Conservation (phyloP, 2,888 invertebrate genomes). For the Meiosimyza decipiens region DNA sequence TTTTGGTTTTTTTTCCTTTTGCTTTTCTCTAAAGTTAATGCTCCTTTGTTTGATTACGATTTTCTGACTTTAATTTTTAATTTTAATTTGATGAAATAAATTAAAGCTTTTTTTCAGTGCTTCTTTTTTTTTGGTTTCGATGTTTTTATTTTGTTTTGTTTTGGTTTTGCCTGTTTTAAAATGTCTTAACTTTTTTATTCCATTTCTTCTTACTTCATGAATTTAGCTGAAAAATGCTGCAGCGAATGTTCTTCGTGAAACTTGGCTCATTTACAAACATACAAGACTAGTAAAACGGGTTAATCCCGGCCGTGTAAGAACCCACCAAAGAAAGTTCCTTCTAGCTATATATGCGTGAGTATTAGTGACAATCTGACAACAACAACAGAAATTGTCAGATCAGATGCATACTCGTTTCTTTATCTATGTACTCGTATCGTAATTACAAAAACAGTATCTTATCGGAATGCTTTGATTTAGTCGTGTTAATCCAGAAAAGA, state of each 20-base stretch:
- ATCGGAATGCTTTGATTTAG: slow-evolving; percentile 21
- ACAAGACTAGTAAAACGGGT: slow-evolving; percentile 98
- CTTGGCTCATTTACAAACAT: slow-evolving; percentile 99
- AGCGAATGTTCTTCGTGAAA: slow-evolving; percentile 98
- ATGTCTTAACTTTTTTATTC: slow-evolving; percentile 55
- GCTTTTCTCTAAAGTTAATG: slow-evolving; percentile 1
- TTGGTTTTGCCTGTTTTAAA: slow-evolving; percentile 23
- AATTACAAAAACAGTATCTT: neutral
- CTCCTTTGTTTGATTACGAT: neutral
- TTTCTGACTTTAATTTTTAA: neutral
- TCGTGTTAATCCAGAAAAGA: neutral
- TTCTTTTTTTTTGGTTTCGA: neutral
- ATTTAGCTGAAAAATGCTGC: slow-evolving; percentile 98
- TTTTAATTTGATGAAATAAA: no score
- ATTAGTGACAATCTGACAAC: slow-evolving; percentile 45
- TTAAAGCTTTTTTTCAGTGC: neutral
- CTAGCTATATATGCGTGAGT: slow-evolving; percentile 98
- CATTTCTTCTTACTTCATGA: slow-evolving; percentile 61
- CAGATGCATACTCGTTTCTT: slow-evolving; percentile 32
- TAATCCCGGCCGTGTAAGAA: slow-evolving; percentile 93
- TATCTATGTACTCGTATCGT: slow-evolving; percentile 26
- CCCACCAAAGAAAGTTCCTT: slow-evolving; percentile 99
- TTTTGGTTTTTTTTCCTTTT: slow-evolving; percentile 3
- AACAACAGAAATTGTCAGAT: slow-evolving; percentile 41
- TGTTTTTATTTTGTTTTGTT: slow-evolving; percentile 19